Conservation (phyloP, 2,113 vertebrate species). For the Drymodes brunneopygia region DNA sequence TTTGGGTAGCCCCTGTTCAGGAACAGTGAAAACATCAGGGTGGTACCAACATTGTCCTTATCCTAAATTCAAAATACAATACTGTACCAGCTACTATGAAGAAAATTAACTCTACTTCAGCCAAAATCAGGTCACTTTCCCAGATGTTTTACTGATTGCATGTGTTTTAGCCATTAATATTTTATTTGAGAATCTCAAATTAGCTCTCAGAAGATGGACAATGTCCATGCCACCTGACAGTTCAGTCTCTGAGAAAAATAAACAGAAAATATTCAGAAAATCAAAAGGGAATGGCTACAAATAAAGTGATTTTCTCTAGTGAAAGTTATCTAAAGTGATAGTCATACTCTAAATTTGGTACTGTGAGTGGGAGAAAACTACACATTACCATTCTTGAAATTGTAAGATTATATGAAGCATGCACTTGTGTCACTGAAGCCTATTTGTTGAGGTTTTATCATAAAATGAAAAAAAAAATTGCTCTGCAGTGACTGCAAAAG, state of each 20-base stretch:
- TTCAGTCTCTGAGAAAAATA: not conserved
- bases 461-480: not conserved
- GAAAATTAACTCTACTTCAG: not conserved
- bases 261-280: not conserved
- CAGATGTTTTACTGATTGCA: not conserved
- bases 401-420: not conserved
- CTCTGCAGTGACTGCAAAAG: not conserved
- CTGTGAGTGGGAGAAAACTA: conserved; percentile 2
- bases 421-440: not conserved
- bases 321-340: too few species aligned
- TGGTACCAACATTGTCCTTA: not conserved
- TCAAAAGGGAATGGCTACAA: not conserved
- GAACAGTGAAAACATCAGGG: not conserved
- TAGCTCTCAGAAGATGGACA: not conserved
- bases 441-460: not conserved
- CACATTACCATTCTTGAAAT: not conserved
- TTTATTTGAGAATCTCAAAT: not conserved
- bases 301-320: not conserved
- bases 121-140: not conserved
- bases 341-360: not conserved
- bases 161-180: not conserved
- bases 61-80: not conserved
- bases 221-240: not conserved
- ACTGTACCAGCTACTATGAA: not conserved
- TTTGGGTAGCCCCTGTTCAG: not conserved